A percentile compares a stretch with the other conserved stretches of the same genome.
Conservation (phyloP, 2,888 invertebrate genomes). For the Xestia sexstrigata region DNA sequence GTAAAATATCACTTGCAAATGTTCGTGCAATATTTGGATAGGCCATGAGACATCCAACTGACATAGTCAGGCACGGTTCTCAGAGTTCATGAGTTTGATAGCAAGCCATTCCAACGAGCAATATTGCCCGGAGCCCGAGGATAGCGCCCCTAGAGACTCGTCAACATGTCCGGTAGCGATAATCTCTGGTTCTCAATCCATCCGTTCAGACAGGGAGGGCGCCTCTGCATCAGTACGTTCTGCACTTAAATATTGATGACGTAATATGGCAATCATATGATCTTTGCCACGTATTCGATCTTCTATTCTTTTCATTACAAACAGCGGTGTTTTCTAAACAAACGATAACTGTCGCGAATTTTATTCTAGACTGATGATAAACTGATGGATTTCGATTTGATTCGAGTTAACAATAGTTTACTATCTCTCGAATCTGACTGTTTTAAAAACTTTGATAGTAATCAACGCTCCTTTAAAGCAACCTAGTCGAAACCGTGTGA, state of each 20-base stretch:
- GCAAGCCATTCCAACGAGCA: conserved; percentile 77
- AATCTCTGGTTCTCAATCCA: conserved; percentile 77
- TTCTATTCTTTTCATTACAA: neutral
- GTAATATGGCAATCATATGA: conserved; percentile 7
- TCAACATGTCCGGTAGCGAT: conserved; percentile 69
- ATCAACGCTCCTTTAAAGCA: neutral
- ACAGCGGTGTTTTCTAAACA: neutral
- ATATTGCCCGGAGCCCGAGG: conserved; percentile 75
- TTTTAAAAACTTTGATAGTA: neutral
- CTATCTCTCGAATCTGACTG: neutral
- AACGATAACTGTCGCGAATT: neutral
- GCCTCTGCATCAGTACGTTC: conserved; percentile 72
- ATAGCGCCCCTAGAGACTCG: conserved; percentile 78
- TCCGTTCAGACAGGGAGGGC: conserved; percentile 78
- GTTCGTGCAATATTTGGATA: conserved; percentile 61
- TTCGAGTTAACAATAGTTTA: neutral
- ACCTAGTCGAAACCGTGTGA: neutral
- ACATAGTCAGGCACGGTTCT: conserved; percentile 71
- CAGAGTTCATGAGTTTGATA: conserved; percentile 76
- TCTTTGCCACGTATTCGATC: neutral
- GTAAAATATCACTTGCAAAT: neutral
- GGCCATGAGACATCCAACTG: conserved; percentile 75
- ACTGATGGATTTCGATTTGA: neutral
- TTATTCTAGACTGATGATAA: neutral
- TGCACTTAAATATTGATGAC: conserved; percentile 14